A percentile compares a stretch with the other conserved stretches of the same genome.
Conservation (phyloP, 35 echinoderm and acorn worm species). For the Diadema setosum region DNA sequence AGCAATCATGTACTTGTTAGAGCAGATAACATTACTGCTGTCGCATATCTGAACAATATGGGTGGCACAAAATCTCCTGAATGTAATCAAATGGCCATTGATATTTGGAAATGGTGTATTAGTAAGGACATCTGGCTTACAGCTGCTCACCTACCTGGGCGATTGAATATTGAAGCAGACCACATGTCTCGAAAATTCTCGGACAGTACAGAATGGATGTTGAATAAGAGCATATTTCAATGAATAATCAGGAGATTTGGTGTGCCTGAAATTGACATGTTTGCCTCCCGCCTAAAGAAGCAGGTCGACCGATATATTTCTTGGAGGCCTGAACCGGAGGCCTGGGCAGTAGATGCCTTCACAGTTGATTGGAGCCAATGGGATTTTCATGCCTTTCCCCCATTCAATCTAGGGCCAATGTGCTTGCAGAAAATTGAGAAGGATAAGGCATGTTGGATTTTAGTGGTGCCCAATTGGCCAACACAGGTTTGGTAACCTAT, state of each 20-base stretch:
- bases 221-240: conserved; percentile 12
- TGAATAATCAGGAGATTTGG: conserved; percentile 30
- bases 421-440: conserved; percentile 44
- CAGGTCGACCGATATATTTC: conserved; percentile 23
- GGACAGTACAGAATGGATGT: conserved; percentile 42
- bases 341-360: too few relatives aligned
- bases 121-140: too few relatives aligned
- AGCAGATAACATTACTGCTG: too few relatives aligned
- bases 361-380: too few relatives aligned
- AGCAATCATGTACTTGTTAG: too few relatives aligned
- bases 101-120: too few relatives aligned
- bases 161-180: conserved; percentile 40
- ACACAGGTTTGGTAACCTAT: conserved; percentile 41
- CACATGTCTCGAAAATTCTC: conserved; percentile 26
- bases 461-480: conserved; percentile 52
- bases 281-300: conserved; percentile 27
- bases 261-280: conserved; percentile 36
- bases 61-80: too few relatives aligned
- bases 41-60: too few relatives aligned
- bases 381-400: conserved; percentile 65
- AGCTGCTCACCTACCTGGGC: conserved; percentile 22
- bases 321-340: conserved; percentile 25
- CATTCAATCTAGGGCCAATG: conserved; percentile 21
- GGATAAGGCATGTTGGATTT: conserved; percentile 22
- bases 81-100: too few relatives aligned